phyloP scores from a whole-genome alignment of 1,140 invertebrate species.

The Philotrypesis tridentata region DNA sequence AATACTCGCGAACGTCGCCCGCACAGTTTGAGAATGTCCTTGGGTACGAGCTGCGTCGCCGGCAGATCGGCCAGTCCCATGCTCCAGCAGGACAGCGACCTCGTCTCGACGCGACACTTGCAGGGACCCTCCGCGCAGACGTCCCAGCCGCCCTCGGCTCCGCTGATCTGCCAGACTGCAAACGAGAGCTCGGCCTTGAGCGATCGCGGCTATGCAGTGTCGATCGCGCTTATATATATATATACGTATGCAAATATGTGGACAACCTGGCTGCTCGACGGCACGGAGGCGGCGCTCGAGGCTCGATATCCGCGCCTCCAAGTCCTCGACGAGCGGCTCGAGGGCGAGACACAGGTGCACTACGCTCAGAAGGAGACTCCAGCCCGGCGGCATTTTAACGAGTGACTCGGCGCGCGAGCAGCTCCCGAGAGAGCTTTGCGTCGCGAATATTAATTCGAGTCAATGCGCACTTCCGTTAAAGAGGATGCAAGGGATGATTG shows the following conservation, averaged over 20 bases:
- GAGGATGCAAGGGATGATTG: conserved; percentile 58
- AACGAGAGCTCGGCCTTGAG: not conserved
- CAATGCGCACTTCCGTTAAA: conserved; percentile 53
- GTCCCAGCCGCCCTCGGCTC: conserved; percentile 79
- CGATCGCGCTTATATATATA: not conserved
- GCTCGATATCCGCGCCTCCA: conserved; percentile 63
- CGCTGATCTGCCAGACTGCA: conserved; percentile 80
- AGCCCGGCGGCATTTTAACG: not conserved
- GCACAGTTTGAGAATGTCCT: conserved; percentile 83
- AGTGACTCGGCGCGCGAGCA: not conserved
- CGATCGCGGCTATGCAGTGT: too few species aligned
- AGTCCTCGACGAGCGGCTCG: conserved; percentile 55
- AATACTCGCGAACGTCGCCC: too few species aligned
- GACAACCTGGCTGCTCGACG: conserved; percentile 83
- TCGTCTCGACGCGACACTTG: conserved; percentile 79
- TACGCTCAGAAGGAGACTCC: not conserved
- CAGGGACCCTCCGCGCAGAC: conserved; percentile 82
- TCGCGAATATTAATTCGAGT: conserved; percentile 56
- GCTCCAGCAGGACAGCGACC: conserved; percentile 83
- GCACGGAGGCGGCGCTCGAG: conserved; percentile 81
- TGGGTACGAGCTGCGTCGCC: conserved; percentile 79
- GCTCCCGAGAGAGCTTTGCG: conserved; percentile 20
- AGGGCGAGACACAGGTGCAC: not conserved
- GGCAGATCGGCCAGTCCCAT: conserved; percentile 78
- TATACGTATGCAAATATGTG: not conserved